These are phyloP conservation scores for Harpagoxenus sublaevis DNA, from an alignment of 2,888 invertebrate species.

Conservation along the genomic window DNA sequence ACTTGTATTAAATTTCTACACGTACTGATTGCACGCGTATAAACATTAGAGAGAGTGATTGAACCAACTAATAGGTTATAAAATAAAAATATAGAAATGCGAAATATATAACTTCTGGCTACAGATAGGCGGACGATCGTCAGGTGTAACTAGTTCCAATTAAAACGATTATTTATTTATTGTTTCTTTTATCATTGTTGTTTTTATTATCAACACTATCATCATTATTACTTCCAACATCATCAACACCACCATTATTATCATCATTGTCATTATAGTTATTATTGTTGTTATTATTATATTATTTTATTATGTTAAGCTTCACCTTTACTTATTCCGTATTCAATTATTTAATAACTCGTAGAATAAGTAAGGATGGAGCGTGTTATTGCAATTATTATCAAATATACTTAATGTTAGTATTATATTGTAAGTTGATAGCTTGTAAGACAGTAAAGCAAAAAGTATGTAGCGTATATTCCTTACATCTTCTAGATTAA, in stretches of 20 bases:
- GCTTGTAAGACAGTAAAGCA: slow-evolving; percentile 28
- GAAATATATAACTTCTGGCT: slow-evolving; percentile 53
- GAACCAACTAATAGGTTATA: slow-evolving; percentile 25
- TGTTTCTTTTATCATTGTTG: not conserved
- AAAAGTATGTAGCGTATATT: slow-evolving; percentile 10
- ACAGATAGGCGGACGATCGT: slow-evolving; percentile 80
- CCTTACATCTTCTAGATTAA: slow-evolving; percentile 19
- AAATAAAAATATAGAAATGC: slow-evolving; percentile 32
- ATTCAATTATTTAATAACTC: not conserved
- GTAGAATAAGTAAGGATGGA: slow-evolving; percentile 20
- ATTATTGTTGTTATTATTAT: slow-evolving; percentile 25
- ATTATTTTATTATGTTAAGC: slow-evolving; percentile 15
- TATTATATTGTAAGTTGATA: slow-evolving; percentile 12
- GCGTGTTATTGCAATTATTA: slow-evolving; percentile 21
- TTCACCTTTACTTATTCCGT: slow-evolving; percentile 10
- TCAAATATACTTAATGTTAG: slow-evolving; percentile 13
- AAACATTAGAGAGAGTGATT: slow-evolving; percentile 7
- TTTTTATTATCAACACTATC: not conserved
- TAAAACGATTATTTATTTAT: slow-evolving; percentile 23
- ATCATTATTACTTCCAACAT: not conserved
- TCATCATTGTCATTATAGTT: not conserved
- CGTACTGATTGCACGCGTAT: not conserved
- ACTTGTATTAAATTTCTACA: slow-evolving; percentile 25
- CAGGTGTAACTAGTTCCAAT: slow-evolving; percentile 60
- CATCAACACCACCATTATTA: not conserved